A percentile compares a stretch with the other conserved stretches of the same genome.
Evolutionary conservation across 2,797 vertebrate species (phyloP).

Genomic region (Falco biarmicus): DNA sequence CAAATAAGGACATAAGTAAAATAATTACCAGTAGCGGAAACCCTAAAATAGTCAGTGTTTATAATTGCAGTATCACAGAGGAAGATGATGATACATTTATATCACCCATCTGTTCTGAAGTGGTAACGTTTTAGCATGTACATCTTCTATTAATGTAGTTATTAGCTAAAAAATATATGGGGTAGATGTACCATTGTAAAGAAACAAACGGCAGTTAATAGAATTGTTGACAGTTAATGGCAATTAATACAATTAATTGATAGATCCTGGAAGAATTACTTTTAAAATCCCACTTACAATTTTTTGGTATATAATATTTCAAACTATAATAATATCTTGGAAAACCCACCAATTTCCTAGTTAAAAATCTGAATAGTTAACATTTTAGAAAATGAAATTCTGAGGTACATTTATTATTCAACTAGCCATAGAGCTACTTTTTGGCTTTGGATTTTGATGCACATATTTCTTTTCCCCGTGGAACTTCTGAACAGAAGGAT

Average conservation of each 20-base stretch:
- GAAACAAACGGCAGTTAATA: not conserved
- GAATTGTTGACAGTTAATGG: not conserved
- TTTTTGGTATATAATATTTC: not conserved
- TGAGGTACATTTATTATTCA: conserved; percentile 1
- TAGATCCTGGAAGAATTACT: not conserved
- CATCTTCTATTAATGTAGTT: not conserved
- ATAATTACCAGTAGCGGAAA: not conserved
- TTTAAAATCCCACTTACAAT: not conserved
- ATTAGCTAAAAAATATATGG: not conserved
- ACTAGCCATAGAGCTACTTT: not conserved
- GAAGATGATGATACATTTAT: not conserved
- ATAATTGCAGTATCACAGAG: not conserved
- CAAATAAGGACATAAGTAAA: not conserved
- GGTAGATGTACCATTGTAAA: not conserved
- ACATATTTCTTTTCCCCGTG: not conserved
- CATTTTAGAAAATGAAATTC: conserved; percentile 12
- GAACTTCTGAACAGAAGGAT: conserved; percentile 48
- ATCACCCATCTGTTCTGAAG: not conserved
- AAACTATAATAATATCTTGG: not conserved
- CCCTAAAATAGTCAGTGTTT: not conserved
- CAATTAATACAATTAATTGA: not conserved
- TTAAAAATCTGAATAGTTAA: not conserved
- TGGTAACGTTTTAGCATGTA: not conserved
- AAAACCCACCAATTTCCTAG: not conserved
- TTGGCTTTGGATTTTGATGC: conserved; percentile 24